Evolutionary conservation across 1,140 invertebrate species (phyloP).

Genomic region (Zophobas morio): DNA sequence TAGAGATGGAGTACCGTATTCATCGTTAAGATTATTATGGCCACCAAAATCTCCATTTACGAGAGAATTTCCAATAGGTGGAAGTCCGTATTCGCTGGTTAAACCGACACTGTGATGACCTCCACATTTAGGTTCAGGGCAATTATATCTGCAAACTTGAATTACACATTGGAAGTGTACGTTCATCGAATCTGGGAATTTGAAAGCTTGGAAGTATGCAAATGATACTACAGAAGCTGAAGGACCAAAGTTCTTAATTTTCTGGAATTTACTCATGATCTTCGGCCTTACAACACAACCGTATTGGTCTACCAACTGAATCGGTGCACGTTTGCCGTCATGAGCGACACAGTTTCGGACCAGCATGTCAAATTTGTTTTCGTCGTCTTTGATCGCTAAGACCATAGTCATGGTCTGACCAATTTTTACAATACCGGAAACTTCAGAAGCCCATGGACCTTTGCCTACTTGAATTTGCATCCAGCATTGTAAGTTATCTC

Average conservation of each 20-base stretch:
- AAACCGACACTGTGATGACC: slow-evolving; percentile 74
- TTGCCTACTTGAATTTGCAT: slow-evolving; percentile 97
- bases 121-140: slow-evolving; percentile 91
- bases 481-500: slow-evolving; percentile 96
- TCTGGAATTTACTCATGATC: slow-evolving; percentile 96
- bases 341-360: slow-evolving; percentile 95
- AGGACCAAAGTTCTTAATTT: slow-evolving; percentile 95
- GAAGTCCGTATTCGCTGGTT: slow-evolving; percentile 75
- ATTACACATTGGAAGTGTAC: slow-evolving; percentile 98
- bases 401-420: slow-evolving; percentile 98
- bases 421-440: slow-evolving; percentile 95
- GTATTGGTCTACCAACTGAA: slow-evolving; percentile 92
- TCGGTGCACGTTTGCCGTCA: slow-evolving; percentile 92
- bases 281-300: slow-evolving; percentile 94
- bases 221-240: slow-evolving; percentile 94
- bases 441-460: slow-evolving; percentile 95
- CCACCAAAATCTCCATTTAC: slow-evolving; percentile 78
- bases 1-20: slow-evolving; percentile 79
- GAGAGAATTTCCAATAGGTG: slow-evolving; percentile 72
- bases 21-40: slow-evolving; percentile 75
- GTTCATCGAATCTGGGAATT: slow-evolving; percentile 97
- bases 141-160: slow-evolving; percentile 94
- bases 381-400: slow-evolving; percentile 94
- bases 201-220: slow-evolving; percentile 97
- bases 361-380: slow-evolving; percentile 96